A percentile compares a stretch with the other conserved stretches of the same genome.
Conservation (phyloP, 2,113 vertebrate species). For the Toxotes jaculatrix region DNA sequence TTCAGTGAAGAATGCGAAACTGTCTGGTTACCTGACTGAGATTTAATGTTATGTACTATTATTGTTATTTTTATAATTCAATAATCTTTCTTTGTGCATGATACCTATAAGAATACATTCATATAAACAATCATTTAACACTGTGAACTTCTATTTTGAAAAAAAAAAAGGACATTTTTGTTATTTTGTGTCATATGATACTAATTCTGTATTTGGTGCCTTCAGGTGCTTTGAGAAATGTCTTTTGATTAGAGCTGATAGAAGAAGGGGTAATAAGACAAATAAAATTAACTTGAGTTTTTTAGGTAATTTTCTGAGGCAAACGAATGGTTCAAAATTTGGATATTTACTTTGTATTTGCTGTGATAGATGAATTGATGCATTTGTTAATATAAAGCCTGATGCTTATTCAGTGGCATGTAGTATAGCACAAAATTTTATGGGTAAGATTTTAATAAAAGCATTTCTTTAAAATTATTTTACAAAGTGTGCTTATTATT, state of each 20-base stretch:
- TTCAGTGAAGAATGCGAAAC: conserved; percentile 49
- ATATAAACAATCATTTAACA: conserved; percentile 15
- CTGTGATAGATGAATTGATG: neutral
- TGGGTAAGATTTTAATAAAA: conserved; percentile 31
- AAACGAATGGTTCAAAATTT: neutral
- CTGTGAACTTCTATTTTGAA: neutral
- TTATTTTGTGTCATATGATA: neutral
- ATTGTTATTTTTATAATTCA: neutral
- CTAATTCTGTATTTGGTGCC: conserved; percentile 12
- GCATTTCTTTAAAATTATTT: neutral
- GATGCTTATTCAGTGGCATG: neutral
- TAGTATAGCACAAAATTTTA: neutral
- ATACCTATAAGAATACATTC: neutral
- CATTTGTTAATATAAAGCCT: conserved; percentile 15
- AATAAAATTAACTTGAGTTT: neutral
- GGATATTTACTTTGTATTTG: neutral
- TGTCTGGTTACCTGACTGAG: conserved; percentile 24
- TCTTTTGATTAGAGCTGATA: neutral
- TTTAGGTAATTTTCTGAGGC: neutral
- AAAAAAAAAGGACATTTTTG: neutral
- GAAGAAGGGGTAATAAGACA: neutral
- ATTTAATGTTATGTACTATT: neutral
- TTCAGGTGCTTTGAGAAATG: neutral
- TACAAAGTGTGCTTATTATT: neutral
- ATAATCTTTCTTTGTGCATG: conserved; percentile 27